phyloP scores from a whole-genome alignment of 1,140 invertebrate genomes.

The Panagrolaimus sp. region DNA sequence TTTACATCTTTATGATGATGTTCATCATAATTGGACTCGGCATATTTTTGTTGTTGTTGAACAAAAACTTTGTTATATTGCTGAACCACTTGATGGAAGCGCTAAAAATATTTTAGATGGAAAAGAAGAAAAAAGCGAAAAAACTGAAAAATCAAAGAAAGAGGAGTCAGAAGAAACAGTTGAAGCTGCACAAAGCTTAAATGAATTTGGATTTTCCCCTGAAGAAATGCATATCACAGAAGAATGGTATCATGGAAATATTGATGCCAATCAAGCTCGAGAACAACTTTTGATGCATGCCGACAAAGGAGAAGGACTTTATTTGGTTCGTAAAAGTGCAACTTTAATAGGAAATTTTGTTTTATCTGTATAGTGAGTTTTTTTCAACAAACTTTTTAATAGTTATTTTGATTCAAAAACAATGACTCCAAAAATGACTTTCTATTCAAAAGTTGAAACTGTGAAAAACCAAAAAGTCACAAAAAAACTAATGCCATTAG shows the following conservation, averaged over 20 bases:
- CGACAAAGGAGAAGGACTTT: constrained; percentile 52
- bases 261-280: constrained; percentile 51
- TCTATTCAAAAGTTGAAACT: too few species aligned
- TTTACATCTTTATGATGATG: constrained; percentile 28
- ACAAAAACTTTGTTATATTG: constrained; percentile 51
- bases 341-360: constrained; percentile 59
- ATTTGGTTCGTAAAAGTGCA: constrained; percentile 54
- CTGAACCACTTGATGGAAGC: constrained; percentile 19
- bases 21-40: constrained; percentile 31
- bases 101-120: too few species aligned
- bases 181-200: constrained; percentile 43
- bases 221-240: constrained; percentile 59
- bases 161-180: constrained; percentile 28
- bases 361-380: constrained; percentile 52
- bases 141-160: constrained; percentile 22
- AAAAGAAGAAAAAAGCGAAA: constrained; percentile 4
- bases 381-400: too few species aligned
- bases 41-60: constrained; percentile 55
- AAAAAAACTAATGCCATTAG: too few species aligned
- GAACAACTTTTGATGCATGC: constrained; percentile 42
- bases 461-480: too few species aligned
- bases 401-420: too few species aligned
- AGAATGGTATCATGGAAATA: constrained; percentile 58
- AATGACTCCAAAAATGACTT: too few species aligned
- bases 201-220: constrained; percentile 49